Evolutionary conservation across 1,140 invertebrate species (phyloP).

Genomic region (Zelostemma sp.): DNA sequence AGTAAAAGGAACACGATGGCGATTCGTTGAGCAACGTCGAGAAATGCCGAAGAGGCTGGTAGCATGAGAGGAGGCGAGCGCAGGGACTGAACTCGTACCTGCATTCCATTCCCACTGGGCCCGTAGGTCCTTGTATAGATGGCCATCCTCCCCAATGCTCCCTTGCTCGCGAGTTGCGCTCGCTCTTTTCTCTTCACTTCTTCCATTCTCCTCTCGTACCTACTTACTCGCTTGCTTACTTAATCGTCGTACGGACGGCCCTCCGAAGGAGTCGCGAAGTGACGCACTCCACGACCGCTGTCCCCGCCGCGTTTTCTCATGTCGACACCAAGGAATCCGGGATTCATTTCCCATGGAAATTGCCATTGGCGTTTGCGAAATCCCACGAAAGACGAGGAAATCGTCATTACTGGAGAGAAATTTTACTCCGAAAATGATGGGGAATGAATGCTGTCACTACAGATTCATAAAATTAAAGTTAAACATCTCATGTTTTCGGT

Average conservation of each 20-base stretch:
- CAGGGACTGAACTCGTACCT: slow-evolving; percentile 66
- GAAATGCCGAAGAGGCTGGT: slow-evolving; percentile 54
- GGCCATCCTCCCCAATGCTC: slow-evolving; percentile 51
- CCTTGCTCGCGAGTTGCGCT: too few species aligned
- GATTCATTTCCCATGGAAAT: background rate
- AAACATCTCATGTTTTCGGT: too few species aligned
- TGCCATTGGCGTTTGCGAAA: background rate
- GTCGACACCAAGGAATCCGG: background rate
- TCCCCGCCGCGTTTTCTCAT: background rate
- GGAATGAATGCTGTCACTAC: too few species aligned
- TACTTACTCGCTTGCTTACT: slow-evolving; percentile 51
- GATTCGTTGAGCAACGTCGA: slow-evolving; percentile 58
- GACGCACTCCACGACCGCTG: slow-evolving; percentile 9
- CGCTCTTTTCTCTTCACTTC: slow-evolving; percentile 19
- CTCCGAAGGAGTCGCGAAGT: slow-evolving; percentile 18
- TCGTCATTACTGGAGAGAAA: too few species aligned
- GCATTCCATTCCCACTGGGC: slow-evolving; percentile 71
- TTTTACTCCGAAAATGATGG: too few species aligned
- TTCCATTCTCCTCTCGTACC: slow-evolving; percentile 35
- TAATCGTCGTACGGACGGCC: slow-evolving; percentile 46
- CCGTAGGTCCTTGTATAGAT: slow-evolving; percentile 69
- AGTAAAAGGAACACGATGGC: slow-evolving; percentile 52
- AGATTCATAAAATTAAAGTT: too few species aligned
- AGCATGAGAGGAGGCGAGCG: slow-evolving; percentile 32
- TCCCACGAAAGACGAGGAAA: background rate